Evolutionary conservation across 2,113 vertebrate species (phyloP).

Genomic region (Malurus elegans): DNA sequence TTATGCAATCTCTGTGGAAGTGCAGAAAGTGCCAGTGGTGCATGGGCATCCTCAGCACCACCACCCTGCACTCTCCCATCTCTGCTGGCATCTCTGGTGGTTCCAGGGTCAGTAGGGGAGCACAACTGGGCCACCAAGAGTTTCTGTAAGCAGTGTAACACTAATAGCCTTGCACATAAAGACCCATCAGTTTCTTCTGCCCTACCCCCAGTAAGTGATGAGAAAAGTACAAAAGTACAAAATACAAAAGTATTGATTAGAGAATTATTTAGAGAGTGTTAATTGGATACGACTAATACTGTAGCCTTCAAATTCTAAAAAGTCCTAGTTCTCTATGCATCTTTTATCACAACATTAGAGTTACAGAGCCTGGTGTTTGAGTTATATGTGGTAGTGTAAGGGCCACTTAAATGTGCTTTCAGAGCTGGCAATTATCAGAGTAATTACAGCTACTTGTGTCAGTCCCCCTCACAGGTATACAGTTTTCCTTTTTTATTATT

Average conservation of each 20-base stretch:
- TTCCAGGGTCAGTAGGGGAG: background rate
- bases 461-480: fast-evolving
- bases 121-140: background rate
- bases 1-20: background rate
- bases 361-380: background rate
- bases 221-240: background rate
- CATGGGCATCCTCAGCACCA: background rate
- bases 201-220: background rate
- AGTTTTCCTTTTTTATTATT: background rate
- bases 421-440: background rate
- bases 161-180: background rate
- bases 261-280: background rate
- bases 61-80: background rate
- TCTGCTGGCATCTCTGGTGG: background rate
- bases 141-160: background rate
- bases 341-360: background rate
- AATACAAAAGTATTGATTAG: background rate
- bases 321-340: background rate
- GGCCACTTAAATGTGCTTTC: background rate
- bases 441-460: background rate
- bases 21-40: background rate
- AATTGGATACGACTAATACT: background rate
- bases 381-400: background rate
- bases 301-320: background rate
- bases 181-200: background rate